A percentile compares a stretch with the other conserved stretches of the same genome.
phyloP scores from a whole-genome alignment of 2,797 vertebrate genomes.

The Gymnoscopelus microlampas region DNA sequence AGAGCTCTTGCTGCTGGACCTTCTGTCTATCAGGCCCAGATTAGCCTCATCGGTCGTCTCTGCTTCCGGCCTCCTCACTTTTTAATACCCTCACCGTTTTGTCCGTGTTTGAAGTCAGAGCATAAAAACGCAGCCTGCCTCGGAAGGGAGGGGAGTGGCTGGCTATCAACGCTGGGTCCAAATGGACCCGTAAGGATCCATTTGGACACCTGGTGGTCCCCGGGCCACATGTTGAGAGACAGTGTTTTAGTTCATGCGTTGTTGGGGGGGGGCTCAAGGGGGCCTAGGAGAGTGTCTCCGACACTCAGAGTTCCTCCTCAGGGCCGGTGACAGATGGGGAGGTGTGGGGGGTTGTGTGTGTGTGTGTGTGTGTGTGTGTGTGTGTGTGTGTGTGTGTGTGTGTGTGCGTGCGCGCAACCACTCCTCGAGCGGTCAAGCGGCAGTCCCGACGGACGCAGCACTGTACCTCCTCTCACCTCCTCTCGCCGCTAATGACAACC shows the following conservation, averaged over 20 bases:
- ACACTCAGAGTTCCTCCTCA: slow-evolving; percentile 28
- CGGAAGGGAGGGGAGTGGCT: no score
- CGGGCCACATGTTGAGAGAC: no score
- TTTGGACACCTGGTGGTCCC: no score
- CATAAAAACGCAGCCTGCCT: no score
- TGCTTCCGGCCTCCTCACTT: slow-evolving; percentile 36
- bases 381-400: slow-evolving; percentile 61
- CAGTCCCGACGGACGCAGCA: no score
- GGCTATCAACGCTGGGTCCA: no score
- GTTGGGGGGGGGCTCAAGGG: background rate
- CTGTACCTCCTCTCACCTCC: slow-evolving; percentile 6
- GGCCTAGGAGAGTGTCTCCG: background rate
- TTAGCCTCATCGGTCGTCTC: slow-evolving; percentile 68
- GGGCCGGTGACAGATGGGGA: slow-evolving; percentile 55
- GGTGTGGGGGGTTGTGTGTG: background rate
- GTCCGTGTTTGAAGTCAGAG: background rate
- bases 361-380: slow-evolving; percentile 6
- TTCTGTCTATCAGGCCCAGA: slow-evolving; percentile 66
- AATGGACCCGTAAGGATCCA: no score
- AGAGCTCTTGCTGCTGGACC: slow-evolving; percentile 53
- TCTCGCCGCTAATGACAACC: slow-evolving; percentile 67
- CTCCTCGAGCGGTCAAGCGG: slow-evolving; percentile 11
- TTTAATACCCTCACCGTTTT: slow-evolving; percentile 36
- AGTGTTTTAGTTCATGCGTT: background rate
- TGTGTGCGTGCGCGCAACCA: slow-evolving; percentile 72